phyloP scores from a whole-genome alignment of 2,113 vertebrate genomes.

The Vidua macroura region DNA sequence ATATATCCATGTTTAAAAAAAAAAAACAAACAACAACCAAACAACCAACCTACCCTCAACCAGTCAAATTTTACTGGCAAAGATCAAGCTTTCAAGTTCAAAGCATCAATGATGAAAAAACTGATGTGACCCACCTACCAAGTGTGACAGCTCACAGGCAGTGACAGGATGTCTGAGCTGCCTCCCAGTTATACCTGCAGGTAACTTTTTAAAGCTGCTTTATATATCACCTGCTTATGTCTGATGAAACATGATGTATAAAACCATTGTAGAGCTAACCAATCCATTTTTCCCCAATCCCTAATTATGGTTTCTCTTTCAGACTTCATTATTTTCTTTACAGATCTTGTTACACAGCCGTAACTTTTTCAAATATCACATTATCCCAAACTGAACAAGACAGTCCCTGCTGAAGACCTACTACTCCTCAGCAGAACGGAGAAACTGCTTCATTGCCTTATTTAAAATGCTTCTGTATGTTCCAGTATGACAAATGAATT shows the following conservation, averaged over 20 bases:
- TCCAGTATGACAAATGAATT: constrained; percentile 7
- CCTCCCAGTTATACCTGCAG: not conserved
- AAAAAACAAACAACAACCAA: not conserved
- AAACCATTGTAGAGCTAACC: not conserved
- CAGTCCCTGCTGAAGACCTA: not conserved
- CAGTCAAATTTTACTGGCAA: not conserved
- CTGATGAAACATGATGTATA: not conserved
- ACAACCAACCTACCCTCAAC: not conserved
- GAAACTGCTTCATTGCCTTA: not conserved
- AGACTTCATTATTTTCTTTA: not conserved
- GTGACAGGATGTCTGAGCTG: not conserved
- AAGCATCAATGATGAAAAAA: not conserved
- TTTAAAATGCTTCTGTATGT: not conserved
- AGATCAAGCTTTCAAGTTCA: constrained; percentile 4
- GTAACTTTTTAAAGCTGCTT: not conserved
- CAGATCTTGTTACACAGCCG: not conserved
- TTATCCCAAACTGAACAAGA: not conserved
- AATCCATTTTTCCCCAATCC: not conserved
- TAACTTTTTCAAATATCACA: not conserved
- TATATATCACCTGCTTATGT: not conserved
- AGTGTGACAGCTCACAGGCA: not conserved
- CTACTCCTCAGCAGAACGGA: not conserved
- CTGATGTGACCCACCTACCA: not conserved
- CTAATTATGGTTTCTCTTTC: not conserved
- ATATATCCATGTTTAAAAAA: not conserved